Evolutionary conservation across 1,140 invertebrate genomes (phyloP).

Genomic region (Marisa cornuarietis): DNA sequence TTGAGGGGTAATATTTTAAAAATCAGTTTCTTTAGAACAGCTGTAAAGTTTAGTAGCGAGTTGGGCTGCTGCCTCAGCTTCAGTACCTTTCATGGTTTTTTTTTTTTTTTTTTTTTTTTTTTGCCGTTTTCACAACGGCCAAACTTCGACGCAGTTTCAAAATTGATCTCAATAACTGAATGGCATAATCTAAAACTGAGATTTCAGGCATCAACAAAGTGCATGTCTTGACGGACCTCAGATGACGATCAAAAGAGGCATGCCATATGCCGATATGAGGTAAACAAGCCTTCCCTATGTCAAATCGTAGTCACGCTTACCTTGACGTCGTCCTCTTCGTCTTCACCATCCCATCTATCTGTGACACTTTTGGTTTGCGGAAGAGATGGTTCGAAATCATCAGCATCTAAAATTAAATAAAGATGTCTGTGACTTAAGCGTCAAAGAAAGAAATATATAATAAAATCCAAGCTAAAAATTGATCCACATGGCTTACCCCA

Average conservation of each 20-base stretch:
- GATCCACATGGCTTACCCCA: slow-evolving; percentile 31
- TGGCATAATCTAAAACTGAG: too few relatives aligned
- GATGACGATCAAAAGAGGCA: background rate
- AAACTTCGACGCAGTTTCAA: too few relatives aligned
- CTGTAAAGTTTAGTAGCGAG: too few relatives aligned
- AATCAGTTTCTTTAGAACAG: too few relatives aligned
- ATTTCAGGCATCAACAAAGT: too few relatives aligned
- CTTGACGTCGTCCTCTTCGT: slow-evolving; percentile 83
- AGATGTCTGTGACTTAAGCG: background rate
- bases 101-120: too few relatives aligned
- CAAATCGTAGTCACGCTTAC: slow-evolving; percentile 67
- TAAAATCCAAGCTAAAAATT: background rate
- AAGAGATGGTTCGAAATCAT: slow-evolving; percentile 40
- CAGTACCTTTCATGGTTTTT: too few relatives aligned
- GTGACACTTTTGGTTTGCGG: slow-evolving; percentile 19
- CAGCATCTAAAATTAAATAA: slow-evolving; percentile 33
- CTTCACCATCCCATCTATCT: slow-evolving; percentile 86
- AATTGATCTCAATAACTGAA: too few relatives aligned
- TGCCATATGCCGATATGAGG: background rate
- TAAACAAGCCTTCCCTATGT: background rate
- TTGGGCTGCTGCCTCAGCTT: too few relatives aligned
- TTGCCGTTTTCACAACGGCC: too few relatives aligned
- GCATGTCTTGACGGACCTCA: too few relatives aligned
- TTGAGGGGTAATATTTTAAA: too few relatives aligned
- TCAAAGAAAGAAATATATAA: background rate